A percentile compares a stretch with the other conserved stretches of the same genome.
phyloP scores from a whole-genome alignment of 2,888 invertebrate species.

The Argynnis bischoffii region DNA sequence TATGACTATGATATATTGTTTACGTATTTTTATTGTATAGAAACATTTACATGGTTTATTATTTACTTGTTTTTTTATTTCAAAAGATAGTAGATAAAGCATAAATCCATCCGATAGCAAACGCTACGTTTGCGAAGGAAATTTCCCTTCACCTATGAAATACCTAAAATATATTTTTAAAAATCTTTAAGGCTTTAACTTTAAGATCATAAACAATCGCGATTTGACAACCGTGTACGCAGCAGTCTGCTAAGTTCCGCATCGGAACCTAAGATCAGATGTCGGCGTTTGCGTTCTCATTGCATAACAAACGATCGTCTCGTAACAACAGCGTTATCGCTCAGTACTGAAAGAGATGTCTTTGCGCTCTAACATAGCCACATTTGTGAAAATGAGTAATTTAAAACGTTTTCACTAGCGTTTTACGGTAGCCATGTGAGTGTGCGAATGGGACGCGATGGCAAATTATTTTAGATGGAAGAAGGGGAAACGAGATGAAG shows the following conservation, averaged over 20 bases:
- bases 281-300: constrained; percentile 52
- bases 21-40: too few relatives aligned
- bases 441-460: constrained; percentile 67
- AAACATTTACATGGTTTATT: too few relatives aligned
- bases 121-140: too few relatives aligned
- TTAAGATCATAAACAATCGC: constrained; percentile 4
- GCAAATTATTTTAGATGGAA: constrained; percentile 88
- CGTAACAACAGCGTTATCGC: constrained; percentile 74
- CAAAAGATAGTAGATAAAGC: too few relatives aligned
- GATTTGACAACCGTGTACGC: constrained; percentile 27
- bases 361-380: constrained; percentile 59
- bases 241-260: constrained; percentile 52
- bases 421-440: constrained; percentile 39
- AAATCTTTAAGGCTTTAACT: not conserved
- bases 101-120: too few relatives aligned
- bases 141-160: too few relatives aligned
- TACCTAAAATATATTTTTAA: too few relatives aligned
- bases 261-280: constrained; percentile 51
- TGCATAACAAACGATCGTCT: constrained; percentile 70
- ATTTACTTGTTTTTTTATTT: too few relatives aligned
- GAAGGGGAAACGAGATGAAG: constrained; percentile 83
- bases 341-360: constrained; percentile 72
- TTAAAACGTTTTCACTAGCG: constrained; percentile 39
- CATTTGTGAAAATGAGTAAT: constrained; percentile 49
- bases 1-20: too few relatives aligned